Evolutionary conservation across 2,113 vertebrate genomes (phyloP).

Genomic region (Cryptomyrus ogoouensis): DNA sequence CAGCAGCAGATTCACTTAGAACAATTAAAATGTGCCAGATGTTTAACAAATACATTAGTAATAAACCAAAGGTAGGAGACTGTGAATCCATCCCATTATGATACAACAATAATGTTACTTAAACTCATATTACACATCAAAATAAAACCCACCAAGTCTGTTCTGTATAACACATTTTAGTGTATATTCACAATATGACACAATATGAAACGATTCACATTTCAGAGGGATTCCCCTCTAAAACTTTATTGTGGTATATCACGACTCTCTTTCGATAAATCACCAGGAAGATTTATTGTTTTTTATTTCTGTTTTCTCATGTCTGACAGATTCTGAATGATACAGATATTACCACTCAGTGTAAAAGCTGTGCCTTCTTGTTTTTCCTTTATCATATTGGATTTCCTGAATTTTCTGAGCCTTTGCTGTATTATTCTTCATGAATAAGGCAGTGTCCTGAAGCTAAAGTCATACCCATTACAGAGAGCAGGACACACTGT

Average conservation of each 20-base stretch:
- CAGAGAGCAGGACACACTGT: neutral
- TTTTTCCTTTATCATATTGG: neutral
- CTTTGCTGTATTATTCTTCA: neutral
- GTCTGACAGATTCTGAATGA: neutral
- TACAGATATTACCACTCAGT: neutral
- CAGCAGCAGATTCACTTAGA: neutral
- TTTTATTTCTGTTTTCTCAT: neutral
- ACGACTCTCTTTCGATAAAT: neutral
- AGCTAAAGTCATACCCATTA: neutral
- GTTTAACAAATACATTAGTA: neutral
- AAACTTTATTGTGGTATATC: neutral
- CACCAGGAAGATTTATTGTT: neutral
- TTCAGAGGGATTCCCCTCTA: neutral
- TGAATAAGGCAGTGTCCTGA: neutral
- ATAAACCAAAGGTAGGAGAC: neutral
- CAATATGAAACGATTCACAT: neutral
- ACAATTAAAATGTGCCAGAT: neutral
- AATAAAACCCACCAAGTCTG: neutral
- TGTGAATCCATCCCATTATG: neutral
- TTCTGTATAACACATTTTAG: neutral
- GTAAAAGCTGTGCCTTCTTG: neutral
- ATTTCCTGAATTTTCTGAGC: neutral
- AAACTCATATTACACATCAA: neutral
- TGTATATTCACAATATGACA: neutral
- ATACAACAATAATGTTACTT: neutral